These are phyloP conservation scores for Drosophila santomea DNA, from an alignment of 1,140 invertebrate genomes.

Conservation along the genomic window DNA sequence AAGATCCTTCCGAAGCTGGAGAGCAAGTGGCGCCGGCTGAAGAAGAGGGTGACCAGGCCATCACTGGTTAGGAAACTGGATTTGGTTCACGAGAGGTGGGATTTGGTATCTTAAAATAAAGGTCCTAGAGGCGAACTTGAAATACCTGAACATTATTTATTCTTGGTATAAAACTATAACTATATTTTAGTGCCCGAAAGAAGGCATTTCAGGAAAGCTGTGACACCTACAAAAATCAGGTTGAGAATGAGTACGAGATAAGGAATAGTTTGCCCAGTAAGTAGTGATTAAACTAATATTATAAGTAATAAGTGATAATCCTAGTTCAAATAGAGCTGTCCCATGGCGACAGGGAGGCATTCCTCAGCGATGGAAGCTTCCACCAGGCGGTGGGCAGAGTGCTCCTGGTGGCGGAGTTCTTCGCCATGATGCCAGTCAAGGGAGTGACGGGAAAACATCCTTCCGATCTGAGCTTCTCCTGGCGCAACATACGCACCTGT, in stretches of 20 bases:
- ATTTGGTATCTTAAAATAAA: too few relatives aligned
- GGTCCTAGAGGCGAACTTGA: too few relatives aligned
- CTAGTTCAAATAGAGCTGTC: conserved; percentile 39
- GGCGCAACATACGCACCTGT: conserved; percentile 64
- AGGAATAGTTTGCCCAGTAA: conserved; percentile 8
- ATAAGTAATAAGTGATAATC: background rate
- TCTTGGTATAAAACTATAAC: background rate
- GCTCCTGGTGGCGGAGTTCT: conserved; percentile 72
- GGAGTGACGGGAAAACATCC: conserved; percentile 66
- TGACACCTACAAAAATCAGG: conserved; percentile 40
- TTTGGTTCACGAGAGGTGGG: conserved; percentile 47
- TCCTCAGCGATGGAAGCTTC: conserved; percentile 72
- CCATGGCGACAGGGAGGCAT: conserved; percentile 45
- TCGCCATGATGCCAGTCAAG: conserved; percentile 82
- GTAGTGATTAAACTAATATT: background rate
- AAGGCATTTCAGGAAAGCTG: conserved; percentile 42
- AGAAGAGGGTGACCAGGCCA: conserved; percentile 45
- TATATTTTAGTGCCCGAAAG: conserved; percentile 34
- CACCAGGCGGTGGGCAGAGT: conserved; percentile 76
- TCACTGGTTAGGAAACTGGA: conserved; percentile 57
- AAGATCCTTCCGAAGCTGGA: conserved; percentile 60
- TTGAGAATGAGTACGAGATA: conserved; percentile 22
- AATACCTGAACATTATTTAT: too few relatives aligned
- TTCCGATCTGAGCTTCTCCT: conserved; percentile 67
- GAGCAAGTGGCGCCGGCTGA: conserved; percentile 41